phyloP scores from a whole-genome alignment of 2,797 vertebrate genomes.

The Hyperoplus immaculatus region DNA sequence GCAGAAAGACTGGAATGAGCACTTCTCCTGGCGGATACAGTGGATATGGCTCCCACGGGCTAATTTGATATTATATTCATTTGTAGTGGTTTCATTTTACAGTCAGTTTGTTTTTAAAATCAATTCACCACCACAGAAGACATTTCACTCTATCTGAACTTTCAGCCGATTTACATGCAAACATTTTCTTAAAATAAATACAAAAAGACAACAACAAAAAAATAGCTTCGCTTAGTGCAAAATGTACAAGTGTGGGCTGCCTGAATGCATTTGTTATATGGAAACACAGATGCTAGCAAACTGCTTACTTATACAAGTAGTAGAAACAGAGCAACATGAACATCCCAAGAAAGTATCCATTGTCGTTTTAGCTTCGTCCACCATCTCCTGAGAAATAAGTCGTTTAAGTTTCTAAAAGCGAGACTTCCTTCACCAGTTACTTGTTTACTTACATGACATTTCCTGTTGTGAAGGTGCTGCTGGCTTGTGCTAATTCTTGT shows the following conservation, averaged over 20 bases:
- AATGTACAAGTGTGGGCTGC: not conserved
- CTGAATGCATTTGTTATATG: not conserved
- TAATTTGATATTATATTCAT: not conserved
- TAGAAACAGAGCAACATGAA: not conserved
- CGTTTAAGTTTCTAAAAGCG: not conserved
- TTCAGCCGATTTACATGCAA: not conserved
- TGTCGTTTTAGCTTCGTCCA: not conserved
- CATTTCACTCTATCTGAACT: not conserved
- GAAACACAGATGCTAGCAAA: not conserved
- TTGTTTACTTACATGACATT: not conserved
- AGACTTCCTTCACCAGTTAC: not conserved
- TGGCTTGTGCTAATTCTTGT: too few relatives aligned
- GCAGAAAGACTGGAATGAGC: not conserved
- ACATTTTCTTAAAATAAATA: constrained; percentile 3
- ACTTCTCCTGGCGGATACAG: not conserved
- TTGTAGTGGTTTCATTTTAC: not conserved
- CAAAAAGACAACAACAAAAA: not conserved
- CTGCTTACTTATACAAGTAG: not conserved
- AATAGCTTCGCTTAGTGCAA: not conserved
- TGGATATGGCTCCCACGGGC: not conserved
- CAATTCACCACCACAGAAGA: not conserved
- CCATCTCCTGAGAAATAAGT: not conserved
- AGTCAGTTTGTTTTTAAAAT: constrained; percentile 12
- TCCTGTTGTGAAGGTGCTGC: too few relatives aligned
- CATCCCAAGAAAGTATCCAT: not conserved